Percentiles rank a stretch among this genome's conserved stretches.
These are phyloP conservation scores for Drosophila hamatofila DNA, from an alignment of 2,888 invertebrate species.

Conservation along the genomic window DNA sequence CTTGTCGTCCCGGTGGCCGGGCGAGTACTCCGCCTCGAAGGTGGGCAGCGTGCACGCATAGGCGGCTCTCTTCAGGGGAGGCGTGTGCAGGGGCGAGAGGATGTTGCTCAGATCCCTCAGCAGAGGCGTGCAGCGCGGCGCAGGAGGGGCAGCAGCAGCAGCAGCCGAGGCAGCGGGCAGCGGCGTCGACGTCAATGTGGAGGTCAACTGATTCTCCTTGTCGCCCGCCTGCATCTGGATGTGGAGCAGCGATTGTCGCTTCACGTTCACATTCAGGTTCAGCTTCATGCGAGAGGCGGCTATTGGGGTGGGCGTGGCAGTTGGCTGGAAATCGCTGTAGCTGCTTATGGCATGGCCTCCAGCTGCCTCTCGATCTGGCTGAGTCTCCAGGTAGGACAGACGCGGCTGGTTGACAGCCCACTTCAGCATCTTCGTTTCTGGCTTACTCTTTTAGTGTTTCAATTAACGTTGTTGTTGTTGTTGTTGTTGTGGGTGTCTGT, in stretches of 20 bases:
- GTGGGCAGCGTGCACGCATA: conserved; percentile 82
- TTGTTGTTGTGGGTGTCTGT: conserved; percentile 43
- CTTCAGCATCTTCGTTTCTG: conserved; percentile 77
- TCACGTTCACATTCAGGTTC: conserved; percentile 28
- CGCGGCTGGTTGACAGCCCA: conserved; percentile 84
- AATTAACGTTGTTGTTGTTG: background rate
- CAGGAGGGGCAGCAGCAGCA: background rate
- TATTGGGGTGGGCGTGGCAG: conserved; percentile 10
- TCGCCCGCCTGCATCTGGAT: background rate
- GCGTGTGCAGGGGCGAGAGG: conserved; percentile 48
- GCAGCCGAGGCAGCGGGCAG: conserved; percentile 45
- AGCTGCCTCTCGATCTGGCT: conserved; percentile 1
- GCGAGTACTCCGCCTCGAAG: conserved; percentile 84
- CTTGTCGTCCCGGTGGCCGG: conserved; percentile 36
- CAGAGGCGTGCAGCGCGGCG: conserved; percentile 33
- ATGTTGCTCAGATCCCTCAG: conserved; percentile 82
- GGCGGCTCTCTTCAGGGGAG: conserved; percentile 29
- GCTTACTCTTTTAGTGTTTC: background rate
- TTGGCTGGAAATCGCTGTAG: conserved; percentile 32
- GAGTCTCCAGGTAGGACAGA: conserved; percentile 70
- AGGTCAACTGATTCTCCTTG: conserved; percentile 81
- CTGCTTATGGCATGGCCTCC: conserved; percentile 6
- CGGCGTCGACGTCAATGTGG: conserved; percentile 79
- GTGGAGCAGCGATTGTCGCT: conserved; percentile 43
- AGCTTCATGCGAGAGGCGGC: conserved; percentile 3